phyloP scores from a whole-genome alignment of 35 echinoderm and acorn worm species.

The Ptychodera flava region DNA sequence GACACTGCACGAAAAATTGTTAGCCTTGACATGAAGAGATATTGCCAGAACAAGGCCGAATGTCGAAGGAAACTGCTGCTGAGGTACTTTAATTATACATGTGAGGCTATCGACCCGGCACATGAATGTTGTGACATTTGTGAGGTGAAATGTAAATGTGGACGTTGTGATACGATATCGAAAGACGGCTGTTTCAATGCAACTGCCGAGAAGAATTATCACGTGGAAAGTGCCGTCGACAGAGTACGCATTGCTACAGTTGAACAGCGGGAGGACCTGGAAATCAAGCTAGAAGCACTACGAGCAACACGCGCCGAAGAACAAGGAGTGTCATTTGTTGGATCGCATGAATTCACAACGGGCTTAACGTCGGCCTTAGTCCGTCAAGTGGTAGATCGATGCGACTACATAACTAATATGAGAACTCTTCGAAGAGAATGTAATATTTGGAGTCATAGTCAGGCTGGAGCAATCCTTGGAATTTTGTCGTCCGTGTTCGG shows the following conservation, averaged over 20 bases:
- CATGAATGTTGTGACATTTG: constrained; percentile 27
- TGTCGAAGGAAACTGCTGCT: constrained; percentile 18
- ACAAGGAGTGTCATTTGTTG: not conserved
- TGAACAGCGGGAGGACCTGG: not conserved
- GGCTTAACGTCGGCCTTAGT: not conserved
- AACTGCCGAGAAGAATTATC: not conserved
- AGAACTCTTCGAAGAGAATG: not conserved
- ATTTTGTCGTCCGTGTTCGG: not conserved
- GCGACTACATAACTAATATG: not conserved
- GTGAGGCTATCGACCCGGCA: not conserved
- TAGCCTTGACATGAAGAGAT: not conserved
- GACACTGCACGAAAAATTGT: not conserved
- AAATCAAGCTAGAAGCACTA: not conserved
- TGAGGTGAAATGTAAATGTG: not conserved
- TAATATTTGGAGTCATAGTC: not conserved
- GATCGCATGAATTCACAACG: not conserved
- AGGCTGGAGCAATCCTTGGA: not conserved
- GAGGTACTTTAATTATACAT: not conserved
- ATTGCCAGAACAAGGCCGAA: not conserved
- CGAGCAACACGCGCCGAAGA: not conserved
- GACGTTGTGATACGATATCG: not conserved
- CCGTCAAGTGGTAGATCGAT: not conserved
- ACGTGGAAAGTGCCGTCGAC: not conserved
- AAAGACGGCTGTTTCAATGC: not conserved
- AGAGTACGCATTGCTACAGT: not conserved